Conservation (phyloP, 2,113 vertebrate genomes). For the Daboia siamensis region DNA sequence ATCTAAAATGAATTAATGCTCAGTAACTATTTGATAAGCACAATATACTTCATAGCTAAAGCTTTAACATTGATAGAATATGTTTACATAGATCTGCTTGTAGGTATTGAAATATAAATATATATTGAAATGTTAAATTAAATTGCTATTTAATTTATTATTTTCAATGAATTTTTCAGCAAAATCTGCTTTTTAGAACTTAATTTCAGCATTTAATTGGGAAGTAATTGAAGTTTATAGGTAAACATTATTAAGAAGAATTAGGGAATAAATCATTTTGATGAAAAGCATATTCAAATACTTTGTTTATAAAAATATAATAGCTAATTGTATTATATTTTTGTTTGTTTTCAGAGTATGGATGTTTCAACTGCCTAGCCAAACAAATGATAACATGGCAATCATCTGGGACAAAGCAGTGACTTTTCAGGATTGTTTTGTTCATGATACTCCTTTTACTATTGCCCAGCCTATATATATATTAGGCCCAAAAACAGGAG, state of each 20-base stretch:
- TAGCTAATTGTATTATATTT: neutral
- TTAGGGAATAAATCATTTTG: neutral
- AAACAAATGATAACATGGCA: neutral
- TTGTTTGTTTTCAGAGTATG: slow-evolving; percentile 39
- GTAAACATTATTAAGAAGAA: neutral
- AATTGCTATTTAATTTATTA: neutral
- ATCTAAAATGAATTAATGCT: neutral
- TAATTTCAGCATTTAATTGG: neutral
- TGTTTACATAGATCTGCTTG: neutral
- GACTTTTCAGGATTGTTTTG: slow-evolving; percentile 55
- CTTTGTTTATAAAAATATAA: neutral
- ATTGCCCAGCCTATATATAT: neutral
- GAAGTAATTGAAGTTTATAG: neutral
- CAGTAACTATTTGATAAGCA: neutral
- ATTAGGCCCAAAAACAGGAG: neutral
- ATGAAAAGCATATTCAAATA: neutral
- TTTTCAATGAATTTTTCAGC: neutral
- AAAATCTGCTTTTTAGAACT: neutral
- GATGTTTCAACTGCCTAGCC: neutral
- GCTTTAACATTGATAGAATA: neutral
- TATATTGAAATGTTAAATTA: neutral
- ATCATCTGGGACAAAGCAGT: slow-evolving; percentile 27
- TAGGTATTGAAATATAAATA: neutral
- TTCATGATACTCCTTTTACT: slow-evolving; percentile 6
- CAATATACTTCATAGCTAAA: neutral